Conservation (phyloP, 2,888 invertebrate species). For the Augochlorella aurata region DNA sequence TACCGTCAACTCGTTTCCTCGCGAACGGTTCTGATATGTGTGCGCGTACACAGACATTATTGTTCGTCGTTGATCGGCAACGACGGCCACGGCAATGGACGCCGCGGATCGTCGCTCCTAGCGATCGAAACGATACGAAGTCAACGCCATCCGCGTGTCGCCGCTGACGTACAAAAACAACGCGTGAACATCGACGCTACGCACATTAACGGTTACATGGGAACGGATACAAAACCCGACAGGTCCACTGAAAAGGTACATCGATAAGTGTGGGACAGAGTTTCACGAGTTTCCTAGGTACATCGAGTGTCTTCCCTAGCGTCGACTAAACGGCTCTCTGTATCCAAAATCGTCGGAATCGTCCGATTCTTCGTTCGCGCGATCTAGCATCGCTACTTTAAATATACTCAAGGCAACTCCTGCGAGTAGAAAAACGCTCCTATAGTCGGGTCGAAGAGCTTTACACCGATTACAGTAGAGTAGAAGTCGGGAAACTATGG, state of each 20-base stretch:
- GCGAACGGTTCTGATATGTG: constrained; percentile 40
- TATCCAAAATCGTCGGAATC: constrained; percentile 11
- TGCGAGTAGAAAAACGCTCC: constrained; percentile 27
- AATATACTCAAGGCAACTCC: constrained; percentile 8
- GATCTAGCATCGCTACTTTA: background rate
- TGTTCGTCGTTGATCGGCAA: constrained; percentile 14
- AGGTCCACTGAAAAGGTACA: constrained; percentile 24
- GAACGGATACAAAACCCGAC: constrained; percentile 34
- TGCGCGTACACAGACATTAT: constrained; percentile 23
- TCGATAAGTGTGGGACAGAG: constrained; percentile 21
- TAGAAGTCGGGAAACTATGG: no score
- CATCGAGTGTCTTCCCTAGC: constrained; percentile 17
- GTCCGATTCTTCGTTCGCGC: background rate
- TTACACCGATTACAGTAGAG: no score
- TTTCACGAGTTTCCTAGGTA: constrained; percentile 11
- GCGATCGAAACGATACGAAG: constrained; percentile 13
- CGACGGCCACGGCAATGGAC: background rate
- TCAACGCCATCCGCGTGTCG: constrained; percentile 18
- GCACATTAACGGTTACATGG: constrained; percentile 27
- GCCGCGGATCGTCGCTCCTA: background rate
- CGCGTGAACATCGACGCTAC: constrained; percentile 31
- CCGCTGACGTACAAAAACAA: constrained; percentile 31
- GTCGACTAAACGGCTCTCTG: constrained; percentile 7
- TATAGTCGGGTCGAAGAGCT: background rate
- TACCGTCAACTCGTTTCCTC: background rate